Evolutionary conservation across 1,140 invertebrate genomes (phyloP).

Genomic region (Ostrea denselamellosa): DNA sequence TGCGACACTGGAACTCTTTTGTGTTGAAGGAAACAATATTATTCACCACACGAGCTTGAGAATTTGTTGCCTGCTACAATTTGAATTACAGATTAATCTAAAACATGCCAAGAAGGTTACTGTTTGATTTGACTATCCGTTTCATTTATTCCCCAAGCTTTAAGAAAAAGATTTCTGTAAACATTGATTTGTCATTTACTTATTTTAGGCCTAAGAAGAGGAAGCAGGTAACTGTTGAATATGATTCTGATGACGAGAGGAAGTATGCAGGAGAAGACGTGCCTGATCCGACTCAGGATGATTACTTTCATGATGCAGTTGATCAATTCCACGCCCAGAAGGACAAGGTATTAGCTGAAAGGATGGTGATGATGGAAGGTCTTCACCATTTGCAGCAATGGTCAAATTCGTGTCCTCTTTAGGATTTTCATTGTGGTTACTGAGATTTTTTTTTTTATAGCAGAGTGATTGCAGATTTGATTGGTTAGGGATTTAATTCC

Average conservation of each 20-base stretch:
- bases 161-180: too few species aligned
- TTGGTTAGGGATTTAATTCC: too few species aligned
- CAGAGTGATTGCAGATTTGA: too few species aligned
- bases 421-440: too few species aligned
- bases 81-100: not conserved
- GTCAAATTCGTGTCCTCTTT: too few species aligned
- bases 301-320: conserved; percentile 48
- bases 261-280: conserved; percentile 29
- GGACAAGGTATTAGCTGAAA: conserved; percentile 42
- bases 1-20: not conserved
- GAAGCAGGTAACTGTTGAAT: conserved; percentile 27
- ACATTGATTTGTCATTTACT: not conserved
- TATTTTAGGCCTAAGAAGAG: conserved; percentile 25
- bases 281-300: conserved; percentile 43
- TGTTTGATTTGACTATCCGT: too few species aligned
- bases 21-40: not conserved
- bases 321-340: conserved; percentile 49
- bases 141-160: too few species aligned
- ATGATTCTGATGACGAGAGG: conserved; percentile 53
- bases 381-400: too few species aligned
- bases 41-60: too few species aligned
- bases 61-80: too few species aligned
- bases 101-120: not conserved
- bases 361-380: too few species aligned
- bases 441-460: too few species aligned